Evolutionary conservation across 2,113 vertebrate species (phyloP).

Genomic region (Lates calcarifer): DNA sequence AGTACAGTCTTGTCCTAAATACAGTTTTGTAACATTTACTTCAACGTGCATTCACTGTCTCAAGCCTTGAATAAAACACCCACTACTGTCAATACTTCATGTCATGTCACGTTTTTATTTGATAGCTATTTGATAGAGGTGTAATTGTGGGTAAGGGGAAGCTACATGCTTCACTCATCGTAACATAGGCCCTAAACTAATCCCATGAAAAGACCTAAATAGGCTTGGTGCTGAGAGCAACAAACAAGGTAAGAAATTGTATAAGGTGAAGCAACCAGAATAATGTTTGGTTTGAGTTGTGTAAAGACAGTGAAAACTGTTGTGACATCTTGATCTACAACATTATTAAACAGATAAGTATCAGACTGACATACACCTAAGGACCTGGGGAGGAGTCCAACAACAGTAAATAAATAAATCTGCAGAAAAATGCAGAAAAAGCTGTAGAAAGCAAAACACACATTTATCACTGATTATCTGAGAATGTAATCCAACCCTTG

Average conservation of each 20-base stretch:
- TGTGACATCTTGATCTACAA: background rate
- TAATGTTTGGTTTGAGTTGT: background rate
- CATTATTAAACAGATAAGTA: background rate
- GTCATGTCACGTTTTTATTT: conserved; percentile 23
- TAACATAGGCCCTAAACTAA: no score
- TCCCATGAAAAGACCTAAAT: no score
- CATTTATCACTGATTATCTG: background rate
- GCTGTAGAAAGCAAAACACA: background rate
- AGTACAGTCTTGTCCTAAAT: conserved; percentile 48
- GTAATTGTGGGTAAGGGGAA: background rate
- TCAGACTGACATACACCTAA: background rate
- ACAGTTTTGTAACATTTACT: conserved; percentile 73
- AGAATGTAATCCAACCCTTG: background rate
- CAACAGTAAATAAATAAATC: background rate
- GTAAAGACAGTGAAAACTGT: background rate
- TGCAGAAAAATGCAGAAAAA: background rate
- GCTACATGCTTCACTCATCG: no score
- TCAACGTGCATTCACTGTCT: conserved; percentile 53
- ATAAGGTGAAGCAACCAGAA: background rate
- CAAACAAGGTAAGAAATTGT: no score
- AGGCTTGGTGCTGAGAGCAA: no score
- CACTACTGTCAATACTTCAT: conserved; percentile 22
- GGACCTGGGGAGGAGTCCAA: background rate
- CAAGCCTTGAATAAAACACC: conserved; percentile 64
- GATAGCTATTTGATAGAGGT: background rate